Evolutionary conservation across 2,888 invertebrate species (phyloP), one percentile per base, ranked within the genome.

Genomic region (Dryobotodes eremita): DNA sequence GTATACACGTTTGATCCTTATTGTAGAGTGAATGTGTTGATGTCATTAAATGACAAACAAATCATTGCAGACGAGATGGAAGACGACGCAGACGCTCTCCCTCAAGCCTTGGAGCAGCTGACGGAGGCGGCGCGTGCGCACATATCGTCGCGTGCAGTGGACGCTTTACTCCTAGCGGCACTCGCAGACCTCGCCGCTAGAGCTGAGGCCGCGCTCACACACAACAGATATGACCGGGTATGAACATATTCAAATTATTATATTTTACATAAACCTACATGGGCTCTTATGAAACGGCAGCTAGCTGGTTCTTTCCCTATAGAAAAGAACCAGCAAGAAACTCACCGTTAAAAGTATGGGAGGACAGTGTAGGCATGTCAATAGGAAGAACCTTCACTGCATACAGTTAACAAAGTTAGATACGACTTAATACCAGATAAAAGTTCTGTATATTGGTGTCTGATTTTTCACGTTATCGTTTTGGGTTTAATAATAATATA

Each of bases 31-130:
- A 62, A 62, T 31, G 10, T 31, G 10, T 62, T 31, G 20, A 23
- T 42, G 65, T 42, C n/a, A 23, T n/a, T n/a, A 23, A n/a, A 42
- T 42, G n/a, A 42, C 4, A 42, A n/a, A 65, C 1, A n/a, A 42
- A 23, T 69, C 0, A 70, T 72, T 62, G 0, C 89, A 95, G 96
- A 95, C 2, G 94, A 94, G 46, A 88, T 92, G 90, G 95, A 95
- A 26, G 95, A 95, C 71, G 95, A 95, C 79, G 95, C 95, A 57
- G 94, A 94, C 86, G 94, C 93, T 53, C 88, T 96, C 23, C 95
- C 95, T 4, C 83, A 85, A 0, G 96, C 96, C 3, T 88, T 96
- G 85, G 95, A 95, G 71, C 90, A 89, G 86, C 90, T 95, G 77
- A 82, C 85, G 55, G 94, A 93, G 48, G 79, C 79, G 0, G 91